Evolutionary conservation across 2,888 invertebrate genomes (phyloP).

Genomic region (Cephus sareptanus): DNA sequence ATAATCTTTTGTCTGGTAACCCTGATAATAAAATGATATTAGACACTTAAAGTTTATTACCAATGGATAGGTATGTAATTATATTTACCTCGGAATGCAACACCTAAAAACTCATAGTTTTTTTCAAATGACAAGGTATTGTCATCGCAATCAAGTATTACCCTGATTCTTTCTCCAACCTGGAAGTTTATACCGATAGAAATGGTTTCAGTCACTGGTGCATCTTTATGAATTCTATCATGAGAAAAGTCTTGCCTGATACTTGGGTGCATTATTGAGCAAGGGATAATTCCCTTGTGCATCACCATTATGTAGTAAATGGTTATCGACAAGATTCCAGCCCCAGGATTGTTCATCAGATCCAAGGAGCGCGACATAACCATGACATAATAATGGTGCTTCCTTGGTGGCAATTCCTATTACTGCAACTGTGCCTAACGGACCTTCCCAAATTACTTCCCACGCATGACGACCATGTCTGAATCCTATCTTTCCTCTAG

Average conservation of each 20-base stretch:
- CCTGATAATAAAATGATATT: slow-evolving; percentile 68
- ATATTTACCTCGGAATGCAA: slow-evolving; percentile 89
- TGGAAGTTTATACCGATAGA: slow-evolving; percentile 62
- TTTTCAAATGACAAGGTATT: slow-evolving; percentile 97
- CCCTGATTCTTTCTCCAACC: slow-evolving; percentile 97
- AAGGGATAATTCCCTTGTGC: slow-evolving; percentile 94
- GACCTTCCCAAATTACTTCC: slow-evolving; percentile 99
- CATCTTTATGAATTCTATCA: slow-evolving; percentile 21
- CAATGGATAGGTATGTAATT: not conserved
- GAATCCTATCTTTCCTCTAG: slow-evolving; percentile 90
- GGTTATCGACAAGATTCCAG: slow-evolving; percentile 99
- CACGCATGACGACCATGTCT: slow-evolving; percentile 93
- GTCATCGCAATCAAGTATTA: slow-evolving; percentile 97
- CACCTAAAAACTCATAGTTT: slow-evolving; percentile 97
- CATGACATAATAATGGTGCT: slow-evolving; percentile 92
- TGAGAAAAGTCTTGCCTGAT: slow-evolving; percentile 76
- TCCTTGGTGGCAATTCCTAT: slow-evolving; percentile 96
- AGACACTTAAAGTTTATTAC: not conserved
- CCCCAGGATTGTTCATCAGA: slow-evolving; percentile 99
- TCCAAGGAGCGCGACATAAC: slow-evolving; percentile 94
- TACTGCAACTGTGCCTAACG: slow-evolving; percentile 97
- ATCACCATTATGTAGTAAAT: slow-evolving; percentile 95
- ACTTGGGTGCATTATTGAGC: slow-evolving; percentile 96
- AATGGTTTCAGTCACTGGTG: not conserved
- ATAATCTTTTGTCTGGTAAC: slow-evolving; percentile 91